These are phyloP conservation scores for Urophycis tenuis DNA, from an alignment of 2,797 vertebrate species.

Conservation along the genomic window DNA sequence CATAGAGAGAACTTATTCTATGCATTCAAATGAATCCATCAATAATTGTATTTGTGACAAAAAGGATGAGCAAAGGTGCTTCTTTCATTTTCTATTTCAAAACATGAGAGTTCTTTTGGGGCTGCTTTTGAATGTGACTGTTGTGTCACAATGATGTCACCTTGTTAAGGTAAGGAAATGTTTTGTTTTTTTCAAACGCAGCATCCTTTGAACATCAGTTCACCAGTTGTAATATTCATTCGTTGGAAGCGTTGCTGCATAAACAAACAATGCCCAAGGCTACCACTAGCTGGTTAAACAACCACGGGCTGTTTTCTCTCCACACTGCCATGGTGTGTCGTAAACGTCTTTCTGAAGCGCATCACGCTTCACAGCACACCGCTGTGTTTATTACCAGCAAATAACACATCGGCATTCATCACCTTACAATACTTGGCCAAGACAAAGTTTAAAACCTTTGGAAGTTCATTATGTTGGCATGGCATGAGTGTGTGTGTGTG, in stretches of 20 bases:
- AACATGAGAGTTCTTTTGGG: conserved; percentile 40
- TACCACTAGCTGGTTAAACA: conserved; percentile 69
- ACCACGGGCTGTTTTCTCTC: conserved; percentile 70
- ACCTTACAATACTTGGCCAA: conserved; percentile 33
- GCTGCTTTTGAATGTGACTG: not conserved
- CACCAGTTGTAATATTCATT: conserved; percentile 66
- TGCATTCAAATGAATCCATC: not conserved
- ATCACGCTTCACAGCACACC: conserved; percentile 52
- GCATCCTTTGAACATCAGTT: conserved; percentile 54
- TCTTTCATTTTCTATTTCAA: conserved; percentile 10
- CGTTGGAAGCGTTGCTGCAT: conserved; percentile 70
- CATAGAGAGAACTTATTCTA: not conserved
- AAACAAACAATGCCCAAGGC: conserved; percentile 74
- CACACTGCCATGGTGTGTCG: conserved; percentile 58
- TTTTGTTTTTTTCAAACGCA: conserved; percentile 41
- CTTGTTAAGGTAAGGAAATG: conserved; percentile 40
- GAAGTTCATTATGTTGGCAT: not conserved
- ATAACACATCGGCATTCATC: conserved; percentile 43
- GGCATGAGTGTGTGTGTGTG: not conserved
- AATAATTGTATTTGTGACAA: not conserved
- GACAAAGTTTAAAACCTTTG: conserved; percentile 11
- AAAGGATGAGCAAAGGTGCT: not conserved
- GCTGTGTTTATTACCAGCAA: conserved; percentile 59
- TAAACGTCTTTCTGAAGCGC: conserved; percentile 62
- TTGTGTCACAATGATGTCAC: too few species aligned